Evolutionary conservation across 2,888 invertebrate genomes (phyloP).

Genomic region (Entomobrya proxima): DNA sequence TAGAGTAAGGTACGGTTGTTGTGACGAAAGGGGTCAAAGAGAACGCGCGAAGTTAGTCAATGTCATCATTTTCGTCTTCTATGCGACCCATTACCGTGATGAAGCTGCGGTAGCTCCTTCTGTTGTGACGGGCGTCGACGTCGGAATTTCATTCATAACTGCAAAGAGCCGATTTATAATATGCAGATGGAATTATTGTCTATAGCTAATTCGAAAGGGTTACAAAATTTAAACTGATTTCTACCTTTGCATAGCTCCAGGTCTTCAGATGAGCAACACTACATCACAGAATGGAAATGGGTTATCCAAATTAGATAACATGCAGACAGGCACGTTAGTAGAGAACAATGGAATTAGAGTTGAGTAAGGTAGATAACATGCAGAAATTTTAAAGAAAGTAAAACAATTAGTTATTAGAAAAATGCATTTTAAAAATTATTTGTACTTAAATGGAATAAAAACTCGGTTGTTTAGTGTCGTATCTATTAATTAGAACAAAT

Average conservation of each 20-base stretch:
- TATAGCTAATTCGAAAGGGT: neutral
- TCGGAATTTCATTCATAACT: conserved; percentile 75
- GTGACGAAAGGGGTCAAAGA: conserved; percentile 90
- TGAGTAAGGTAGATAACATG: no score
- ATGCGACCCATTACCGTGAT: conserved; percentile 93
- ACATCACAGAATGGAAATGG: neutral
- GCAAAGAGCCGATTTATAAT: conserved; percentile 28
- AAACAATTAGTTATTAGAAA: no score
- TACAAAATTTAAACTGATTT: neutral
- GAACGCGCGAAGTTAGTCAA: conserved; percentile 82
- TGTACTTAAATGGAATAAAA: no score
- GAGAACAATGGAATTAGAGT: no score
- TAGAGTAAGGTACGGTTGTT: conserved; percentile 89
- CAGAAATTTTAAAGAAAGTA: no score
- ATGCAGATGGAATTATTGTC: neutral
- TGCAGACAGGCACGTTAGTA: no score
- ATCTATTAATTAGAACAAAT: no score
- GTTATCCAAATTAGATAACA: neutral
- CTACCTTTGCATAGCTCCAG: conserved; percentile 69
- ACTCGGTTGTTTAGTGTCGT: no score
- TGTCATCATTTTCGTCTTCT: conserved; percentile 87
- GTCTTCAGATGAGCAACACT: conserved; percentile 40
- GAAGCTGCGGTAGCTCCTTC: conserved; percentile 95
- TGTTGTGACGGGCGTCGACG: conserved; percentile 93
- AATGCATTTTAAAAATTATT: no score